These are phyloP conservation scores for Nipponia nippon DNA, from an alignment of 2,113 vertebrate species.

Conservation along the genomic window DNA sequence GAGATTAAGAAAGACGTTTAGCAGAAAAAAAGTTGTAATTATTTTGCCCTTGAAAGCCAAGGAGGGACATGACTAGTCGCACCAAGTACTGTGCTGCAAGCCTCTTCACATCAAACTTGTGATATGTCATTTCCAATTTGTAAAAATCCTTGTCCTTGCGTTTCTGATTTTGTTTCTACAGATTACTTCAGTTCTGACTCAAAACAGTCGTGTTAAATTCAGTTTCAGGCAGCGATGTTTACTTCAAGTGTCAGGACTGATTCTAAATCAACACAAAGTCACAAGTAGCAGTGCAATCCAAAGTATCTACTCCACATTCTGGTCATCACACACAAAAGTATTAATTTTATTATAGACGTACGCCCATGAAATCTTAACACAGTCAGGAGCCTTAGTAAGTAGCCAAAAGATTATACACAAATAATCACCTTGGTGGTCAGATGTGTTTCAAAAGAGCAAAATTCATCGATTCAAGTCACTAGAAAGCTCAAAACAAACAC, in stretches of 20 bases:
- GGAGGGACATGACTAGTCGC: not conserved
- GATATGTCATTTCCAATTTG: not conserved
- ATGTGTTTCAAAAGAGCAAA: not conserved
- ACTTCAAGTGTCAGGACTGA: not conserved
- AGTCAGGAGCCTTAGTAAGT: not conserved
- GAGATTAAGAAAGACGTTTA: slow-evolving; percentile 1
- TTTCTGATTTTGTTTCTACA: not conserved
- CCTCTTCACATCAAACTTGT: not conserved
- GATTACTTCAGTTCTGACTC: not conserved
- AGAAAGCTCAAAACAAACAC: not conserved
- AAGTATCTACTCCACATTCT: not conserved
- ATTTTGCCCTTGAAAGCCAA: not conserved
- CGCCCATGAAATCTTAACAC: not conserved
- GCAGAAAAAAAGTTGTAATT: not conserved
- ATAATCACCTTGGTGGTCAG: not conserved
- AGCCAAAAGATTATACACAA: not conserved
- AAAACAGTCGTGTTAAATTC: not conserved
- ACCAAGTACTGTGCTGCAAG: not conserved
- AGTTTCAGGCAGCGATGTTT: not conserved
- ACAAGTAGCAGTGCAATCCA: not conserved
- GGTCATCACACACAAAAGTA: not conserved
- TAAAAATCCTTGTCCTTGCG: not conserved
- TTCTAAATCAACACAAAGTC: not conserved
- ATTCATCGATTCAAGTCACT: not conserved
- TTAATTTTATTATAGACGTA: not conserved